phyloP scores from a whole-genome alignment of 2,113 vertebrate species.

The Aegithalos caudatus region DNA sequence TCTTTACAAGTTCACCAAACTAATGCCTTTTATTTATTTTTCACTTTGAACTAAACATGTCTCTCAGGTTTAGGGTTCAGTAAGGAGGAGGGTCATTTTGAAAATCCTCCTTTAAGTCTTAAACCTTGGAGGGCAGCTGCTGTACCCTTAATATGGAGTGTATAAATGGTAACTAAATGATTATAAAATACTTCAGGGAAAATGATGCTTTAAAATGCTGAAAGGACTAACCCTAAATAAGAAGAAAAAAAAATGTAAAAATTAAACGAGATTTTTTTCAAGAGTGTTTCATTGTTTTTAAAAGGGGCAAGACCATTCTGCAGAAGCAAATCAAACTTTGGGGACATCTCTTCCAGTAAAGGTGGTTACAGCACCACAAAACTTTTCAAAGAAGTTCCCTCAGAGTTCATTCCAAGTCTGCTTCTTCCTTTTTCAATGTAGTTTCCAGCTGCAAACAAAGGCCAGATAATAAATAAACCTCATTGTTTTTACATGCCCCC shows the following conservation, averaged over 20 bases:
- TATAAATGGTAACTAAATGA: background rate
- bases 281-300: background rate
- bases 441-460: constrained; percentile 27
- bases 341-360: background rate
- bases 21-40: background rate
- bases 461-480: background rate
- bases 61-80: background rate
- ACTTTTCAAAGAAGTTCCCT: background rate
- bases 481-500: background rate
- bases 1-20: background rate
- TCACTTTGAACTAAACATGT: background rate
- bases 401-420: background rate
- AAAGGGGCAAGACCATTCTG: background rate
- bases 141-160: background rate
- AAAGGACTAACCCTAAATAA: background rate
- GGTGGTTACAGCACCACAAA: background rate
- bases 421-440: background rate
- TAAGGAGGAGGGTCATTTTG: background rate
- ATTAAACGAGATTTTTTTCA: background rate
- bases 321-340: background rate
- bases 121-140: background rate
- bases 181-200: background rate
- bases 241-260: background rate
- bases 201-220: background rate
- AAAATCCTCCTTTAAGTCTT: background rate